Percentiles rank a stretch among this genome's conserved stretches.
Evolutionary conservation across 2,113 vertebrate species (phyloP).

Genomic region (Saguinus imperator): DNA sequence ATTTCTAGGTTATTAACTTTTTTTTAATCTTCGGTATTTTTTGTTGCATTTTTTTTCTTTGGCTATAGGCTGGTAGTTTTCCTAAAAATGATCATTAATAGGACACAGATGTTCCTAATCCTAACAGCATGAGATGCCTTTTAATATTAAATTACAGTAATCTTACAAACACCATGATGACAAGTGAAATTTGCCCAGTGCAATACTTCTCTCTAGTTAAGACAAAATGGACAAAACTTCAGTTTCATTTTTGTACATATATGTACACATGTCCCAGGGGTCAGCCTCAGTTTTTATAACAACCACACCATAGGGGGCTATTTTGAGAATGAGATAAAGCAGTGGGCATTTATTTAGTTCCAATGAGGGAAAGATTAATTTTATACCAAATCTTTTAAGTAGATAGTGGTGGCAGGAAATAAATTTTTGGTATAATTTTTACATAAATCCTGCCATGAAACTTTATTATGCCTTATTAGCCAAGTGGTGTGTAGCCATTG

Average conservation of each 20-base stretch:
- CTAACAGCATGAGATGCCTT: not conserved
- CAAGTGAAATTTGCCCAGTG: slow-evolving; percentile 25
- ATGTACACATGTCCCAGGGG: not conserved
- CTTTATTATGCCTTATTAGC: not conserved
- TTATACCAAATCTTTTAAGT: not conserved
- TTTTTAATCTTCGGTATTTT: not conserved
- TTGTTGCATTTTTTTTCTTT: not conserved
- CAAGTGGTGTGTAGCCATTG: not conserved
- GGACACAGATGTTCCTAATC: slow-evolving; percentile 48
- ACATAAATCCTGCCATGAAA: not conserved
- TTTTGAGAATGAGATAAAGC: slow-evolving; percentile 27
- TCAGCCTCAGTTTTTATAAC: not conserved
- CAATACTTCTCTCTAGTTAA: not conserved
- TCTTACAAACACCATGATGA: not conserved
- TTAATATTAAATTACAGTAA: slow-evolving; percentile 44
- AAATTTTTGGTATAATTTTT: slow-evolving; percentile 18
- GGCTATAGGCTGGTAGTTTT: slow-evolving; percentile 25
- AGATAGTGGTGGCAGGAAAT: not conserved
- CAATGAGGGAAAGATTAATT: not conserved
- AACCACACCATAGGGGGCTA: not conserved
- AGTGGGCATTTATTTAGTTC: not conserved
- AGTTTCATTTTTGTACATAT: slow-evolving; percentile 32
- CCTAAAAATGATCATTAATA: slow-evolving; percentile 46
- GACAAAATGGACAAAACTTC: not conserved
- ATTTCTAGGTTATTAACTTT: slow-evolving; percentile 34